These are phyloP conservation scores for Microchrysa polita DNA, from an alignment of 2,888 invertebrate genomes.

Conservation along the genomic window DNA sequence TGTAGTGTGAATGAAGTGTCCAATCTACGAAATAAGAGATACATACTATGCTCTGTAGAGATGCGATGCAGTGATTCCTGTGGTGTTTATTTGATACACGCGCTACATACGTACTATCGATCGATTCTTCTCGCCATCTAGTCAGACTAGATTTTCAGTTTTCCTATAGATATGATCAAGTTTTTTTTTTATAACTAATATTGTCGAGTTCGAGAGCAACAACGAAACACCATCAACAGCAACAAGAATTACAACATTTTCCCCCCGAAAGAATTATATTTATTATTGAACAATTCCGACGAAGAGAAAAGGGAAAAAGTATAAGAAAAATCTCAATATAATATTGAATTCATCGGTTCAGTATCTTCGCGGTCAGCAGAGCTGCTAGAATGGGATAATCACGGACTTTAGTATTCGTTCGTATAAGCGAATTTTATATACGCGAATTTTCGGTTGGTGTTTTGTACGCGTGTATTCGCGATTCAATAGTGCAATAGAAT, in stretches of 20 bases:
- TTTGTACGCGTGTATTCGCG: too few relatives aligned
- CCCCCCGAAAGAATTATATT: too few relatives aligned
- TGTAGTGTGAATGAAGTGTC: too few relatives aligned
- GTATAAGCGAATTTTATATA: too few relatives aligned
- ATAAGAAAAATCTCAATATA: slow-evolving; percentile 14
- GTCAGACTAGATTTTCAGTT: slow-evolving; percentile 23
- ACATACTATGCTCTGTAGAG: background rate
- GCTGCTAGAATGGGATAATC: slow-evolving; percentile 22
- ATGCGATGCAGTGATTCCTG: background rate
- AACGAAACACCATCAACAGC: background rate
- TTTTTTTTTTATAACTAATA: slow-evolving; percentile 17
- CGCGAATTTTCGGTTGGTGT: too few relatives aligned
- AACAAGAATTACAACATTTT: too few relatives aligned
- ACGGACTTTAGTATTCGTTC: background rate
- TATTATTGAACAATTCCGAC: background rate
- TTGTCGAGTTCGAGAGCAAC: background rate
- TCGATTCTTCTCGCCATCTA: slow-evolving; percentile 10
- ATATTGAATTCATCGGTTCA: slow-evolving; percentile 23
- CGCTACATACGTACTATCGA: background rate
- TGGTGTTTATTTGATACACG: background rate
- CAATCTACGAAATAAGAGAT: too few relatives aligned
- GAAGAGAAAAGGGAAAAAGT: slow-evolving; percentile 21
- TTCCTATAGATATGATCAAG: slow-evolving; percentile 17
- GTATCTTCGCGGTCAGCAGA: slow-evolving; percentile 18
- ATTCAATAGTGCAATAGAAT: too few relatives aligned